Evolutionary conservation across 1,140 invertebrate species (phyloP), one percentile per base, ranked within the genome.

Genomic region (Lordiphosa clarofinis): DNA sequence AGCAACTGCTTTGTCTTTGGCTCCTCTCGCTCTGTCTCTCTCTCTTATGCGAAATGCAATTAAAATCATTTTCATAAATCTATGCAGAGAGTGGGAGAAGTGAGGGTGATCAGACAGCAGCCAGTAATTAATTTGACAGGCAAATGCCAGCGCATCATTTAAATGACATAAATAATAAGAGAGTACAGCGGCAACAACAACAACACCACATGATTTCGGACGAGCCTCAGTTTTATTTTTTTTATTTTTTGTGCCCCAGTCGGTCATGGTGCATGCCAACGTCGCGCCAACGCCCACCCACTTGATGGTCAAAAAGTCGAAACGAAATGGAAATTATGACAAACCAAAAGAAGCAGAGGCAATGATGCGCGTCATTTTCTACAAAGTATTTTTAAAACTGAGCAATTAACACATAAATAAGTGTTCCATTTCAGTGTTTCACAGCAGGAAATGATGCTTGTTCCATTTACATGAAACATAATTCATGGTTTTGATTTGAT

Each of bases 91-190:
- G 15, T 1, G 19, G 42, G 8, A 28, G 1, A n/a, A 24, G 21
- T 28, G 24, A 28, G 24, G 28, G 42, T 12, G 7, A 28, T 7
- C 11, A 12, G 4, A 12, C 59, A 78, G 56, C 38, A 60, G 28
- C 54, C 66, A 57, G 44, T 74, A 63, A 72, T 81, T 82, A 63
- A 82, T 82, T 75, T 81, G 71, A 81, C 76, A 74, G 61, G 56
- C 43, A 50, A 68, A 61, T 58, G 75, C 75, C 70, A 81, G 52
- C 75, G 75, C 75, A 71, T 67, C 75, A 81, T 81, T 74, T 81
- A 81, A 81, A 61, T 65, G 56, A 49, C 52, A 79, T 74, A 75
- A 81, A 81, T 79, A 81, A 70, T 79, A 57, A 65, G 53, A 33
- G 24, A 35, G 39, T 55, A 24, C 64, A 64, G 11, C 33, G 36